These are phyloP conservation scores for Araneus ventricosus DNA, from an alignment of 1,140 invertebrate genomes.

Conservation along the genomic window DNA sequence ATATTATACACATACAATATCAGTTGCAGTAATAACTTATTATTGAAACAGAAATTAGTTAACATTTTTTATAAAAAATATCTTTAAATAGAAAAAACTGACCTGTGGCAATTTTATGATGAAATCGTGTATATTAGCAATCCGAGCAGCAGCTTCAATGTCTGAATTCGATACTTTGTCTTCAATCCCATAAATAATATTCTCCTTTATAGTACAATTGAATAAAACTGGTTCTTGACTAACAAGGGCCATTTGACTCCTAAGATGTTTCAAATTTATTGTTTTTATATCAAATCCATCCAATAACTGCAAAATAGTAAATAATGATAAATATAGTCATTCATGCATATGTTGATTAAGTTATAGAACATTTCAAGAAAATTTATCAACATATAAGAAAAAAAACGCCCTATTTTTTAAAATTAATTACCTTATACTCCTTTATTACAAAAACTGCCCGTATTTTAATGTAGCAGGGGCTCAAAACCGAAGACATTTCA, in stretches of 20 bases:
- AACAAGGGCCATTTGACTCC: slow-evolving; percentile 85
- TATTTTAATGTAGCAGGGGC: too few relatives aligned
- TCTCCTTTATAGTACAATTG: slow-evolving; percentile 91
- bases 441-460: too few relatives aligned
- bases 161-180: slow-evolving; percentile 76
- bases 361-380: too few relatives aligned
- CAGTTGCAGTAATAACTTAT: not conserved
- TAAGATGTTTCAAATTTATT: slow-evolving; percentile 81
- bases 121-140: slow-evolving; percentile 81
- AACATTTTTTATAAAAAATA: not conserved
- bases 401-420: too few relatives aligned
- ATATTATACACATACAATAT: not conserved
- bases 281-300: slow-evolving; percentile 81
- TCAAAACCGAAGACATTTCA: too few relatives aligned
- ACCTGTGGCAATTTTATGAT: slow-evolving; percentile 82
- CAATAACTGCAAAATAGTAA: slow-evolving; percentile 76
- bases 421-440: too few relatives aligned
- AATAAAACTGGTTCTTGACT: slow-evolving; percentile 93
- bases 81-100: not conserved
- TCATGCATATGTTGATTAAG: too few relatives aligned
- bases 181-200: slow-evolving; percentile 90
- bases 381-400: too few relatives aligned
- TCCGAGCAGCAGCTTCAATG: slow-evolving; percentile 80
- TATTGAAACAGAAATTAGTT: not conserved
- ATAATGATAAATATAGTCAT: not conserved